Percentiles rank a stretch among this genome's conserved stretches.
phyloP scores from a whole-genome alignment of 2,888 invertebrate species.

The Macrophya annulata region DNA sequence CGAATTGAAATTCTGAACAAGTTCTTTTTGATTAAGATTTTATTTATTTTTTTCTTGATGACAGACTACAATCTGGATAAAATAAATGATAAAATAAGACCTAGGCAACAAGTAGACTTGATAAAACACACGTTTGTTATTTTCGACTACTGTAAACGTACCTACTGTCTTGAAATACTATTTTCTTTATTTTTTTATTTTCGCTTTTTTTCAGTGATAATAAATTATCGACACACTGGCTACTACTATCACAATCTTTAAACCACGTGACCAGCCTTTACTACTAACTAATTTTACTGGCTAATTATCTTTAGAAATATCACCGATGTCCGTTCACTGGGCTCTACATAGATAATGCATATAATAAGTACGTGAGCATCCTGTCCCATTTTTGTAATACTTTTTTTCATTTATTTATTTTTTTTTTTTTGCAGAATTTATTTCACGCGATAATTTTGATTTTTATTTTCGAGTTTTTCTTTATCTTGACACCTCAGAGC shows the following conservation, averaged over 20 bases:
- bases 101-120: background rate
- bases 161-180: background rate
- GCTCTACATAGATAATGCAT: background rate
- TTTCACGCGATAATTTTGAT: background rate
- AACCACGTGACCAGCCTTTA: background rate
- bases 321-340: background rate
- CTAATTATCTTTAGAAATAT: background rate
- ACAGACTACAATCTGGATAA: background rate
- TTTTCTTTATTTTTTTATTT: background rate
- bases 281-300: background rate
- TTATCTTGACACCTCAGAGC: slow-evolving; percentile 2
- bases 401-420: background rate
- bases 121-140: background rate
- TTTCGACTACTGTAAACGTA: background rate
- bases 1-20: too few relatives aligned
- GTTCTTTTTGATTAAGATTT: too few relatives aligned
- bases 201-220: background rate
- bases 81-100: background rate
- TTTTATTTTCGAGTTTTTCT: background rate
- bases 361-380: background rate
- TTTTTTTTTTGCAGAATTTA: background rate
- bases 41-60: background rate
- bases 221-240: background rate
- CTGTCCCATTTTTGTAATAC: background rate
- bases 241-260: background rate